These are phyloP conservation scores for Eupithecia vulgata DNA, from an alignment of 2,888 invertebrate genomes.

Conservation along the genomic window DNA sequence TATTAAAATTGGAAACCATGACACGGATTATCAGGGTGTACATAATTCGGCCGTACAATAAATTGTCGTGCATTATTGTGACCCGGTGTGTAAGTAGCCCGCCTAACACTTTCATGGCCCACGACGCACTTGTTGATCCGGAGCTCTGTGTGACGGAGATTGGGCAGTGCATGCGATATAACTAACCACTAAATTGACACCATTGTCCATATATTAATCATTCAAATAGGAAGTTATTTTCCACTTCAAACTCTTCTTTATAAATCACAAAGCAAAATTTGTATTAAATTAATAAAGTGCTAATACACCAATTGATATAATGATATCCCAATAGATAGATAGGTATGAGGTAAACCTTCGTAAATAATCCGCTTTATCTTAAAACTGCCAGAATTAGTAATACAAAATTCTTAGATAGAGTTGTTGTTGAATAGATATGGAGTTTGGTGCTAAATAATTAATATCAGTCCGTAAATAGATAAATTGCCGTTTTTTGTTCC, in stretches of 20 bases:
- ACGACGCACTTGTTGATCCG: too few relatives aligned
- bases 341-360: constrained; percentile 17
- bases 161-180: too few relatives aligned
- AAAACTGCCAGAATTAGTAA: constrained; percentile 36
- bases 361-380: constrained; percentile 30
- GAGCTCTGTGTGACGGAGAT: too few relatives aligned
- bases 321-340: constrained; percentile 26
- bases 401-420: constrained; percentile 54
- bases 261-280: background rate
- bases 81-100: too few relatives aligned
- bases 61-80: too few relatives aligned
- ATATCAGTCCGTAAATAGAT: constrained; percentile 68
- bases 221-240: background rate
- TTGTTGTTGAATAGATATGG: constrained; percentile 70
- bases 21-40: too few relatives aligned
- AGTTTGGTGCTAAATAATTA: constrained; percentile 77
- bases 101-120: too few relatives aligned
- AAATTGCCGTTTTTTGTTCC: constrained; percentile 36
- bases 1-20: too few relatives aligned
- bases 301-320: background rate
- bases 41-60: too few relatives aligned
- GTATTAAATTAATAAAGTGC: background rate
- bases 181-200: too few relatives aligned
- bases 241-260: background rate
- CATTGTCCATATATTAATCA: background rate